phyloP scores from a whole-genome alignment of 2,113 vertebrate genomes.

The Psittacara wagleri region DNA sequence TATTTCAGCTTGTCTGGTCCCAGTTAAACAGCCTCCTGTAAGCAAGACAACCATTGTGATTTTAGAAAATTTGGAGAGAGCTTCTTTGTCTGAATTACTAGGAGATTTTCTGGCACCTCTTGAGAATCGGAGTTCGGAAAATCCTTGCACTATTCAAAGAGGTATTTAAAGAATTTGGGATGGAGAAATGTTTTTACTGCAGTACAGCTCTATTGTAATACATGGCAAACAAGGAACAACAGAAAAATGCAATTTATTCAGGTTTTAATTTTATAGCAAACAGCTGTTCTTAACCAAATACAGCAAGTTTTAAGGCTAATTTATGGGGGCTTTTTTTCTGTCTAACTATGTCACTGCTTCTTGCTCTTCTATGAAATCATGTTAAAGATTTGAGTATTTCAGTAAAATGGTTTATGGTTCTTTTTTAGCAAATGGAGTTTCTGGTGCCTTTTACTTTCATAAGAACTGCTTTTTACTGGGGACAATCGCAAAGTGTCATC shows the following conservation, averaged over 20 bases:
- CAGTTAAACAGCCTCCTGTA: slow-evolving; percentile 71
- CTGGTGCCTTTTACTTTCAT: slow-evolving; percentile 84
- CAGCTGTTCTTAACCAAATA: neutral
- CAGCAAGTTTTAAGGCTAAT: neutral
- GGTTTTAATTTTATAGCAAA: neutral
- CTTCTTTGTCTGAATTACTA: slow-evolving; percentile 86
- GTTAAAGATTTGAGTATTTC: neutral
- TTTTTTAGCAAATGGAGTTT: slow-evolving; percentile 73
- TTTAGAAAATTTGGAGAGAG: slow-evolving; percentile 88
- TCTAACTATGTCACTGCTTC: neutral
- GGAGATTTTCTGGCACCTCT: slow-evolving; percentile 89
- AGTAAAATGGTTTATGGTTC: neutral
- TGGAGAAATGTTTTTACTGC: neutral
- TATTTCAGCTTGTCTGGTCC: slow-evolving; percentile 85
- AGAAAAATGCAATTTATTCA: neutral
- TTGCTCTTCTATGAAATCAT: neutral
- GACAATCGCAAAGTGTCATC: slow-evolving; percentile 85
- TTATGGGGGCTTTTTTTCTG: neutral
- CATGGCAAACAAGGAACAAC: neutral
- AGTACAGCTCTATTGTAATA: neutral
- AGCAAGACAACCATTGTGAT: slow-evolving; percentile 83
- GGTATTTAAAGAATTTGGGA: slow-evolving; percentile 71
- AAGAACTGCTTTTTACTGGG: slow-evolving; percentile 89
- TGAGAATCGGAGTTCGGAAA: slow-evolving; percentile 83
- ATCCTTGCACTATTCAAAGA: slow-evolving; percentile 77